Percentiles rank a stretch among this genome's conserved stretches.
These are phyloP conservation scores for Micromesistius poutassou DNA, from an alignment of 2,797 vertebrate genomes.

Conservation along the genomic window DNA sequence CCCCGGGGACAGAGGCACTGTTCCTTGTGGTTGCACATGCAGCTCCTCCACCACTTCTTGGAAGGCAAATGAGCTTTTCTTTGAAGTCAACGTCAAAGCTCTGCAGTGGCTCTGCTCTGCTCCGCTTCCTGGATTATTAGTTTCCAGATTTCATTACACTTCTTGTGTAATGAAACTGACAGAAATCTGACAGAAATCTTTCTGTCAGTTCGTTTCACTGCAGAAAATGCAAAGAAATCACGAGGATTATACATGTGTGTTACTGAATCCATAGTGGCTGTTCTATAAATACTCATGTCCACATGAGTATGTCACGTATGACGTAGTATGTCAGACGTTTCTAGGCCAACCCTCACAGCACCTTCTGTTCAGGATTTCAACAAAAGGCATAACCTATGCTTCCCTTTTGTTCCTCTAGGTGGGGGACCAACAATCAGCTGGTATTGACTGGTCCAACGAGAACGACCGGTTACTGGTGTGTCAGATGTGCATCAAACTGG, in stretches of 20 bases:
- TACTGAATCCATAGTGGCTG: background rate
- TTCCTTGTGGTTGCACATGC: conserved; percentile 17
- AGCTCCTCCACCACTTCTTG: conserved; percentile 31
- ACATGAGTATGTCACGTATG: background rate
- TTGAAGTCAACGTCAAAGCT: conserved; percentile 33
- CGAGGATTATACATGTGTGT: background rate
- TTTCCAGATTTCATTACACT: background rate
- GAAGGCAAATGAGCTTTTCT: conserved; percentile 42
- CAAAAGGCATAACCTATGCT: background rate
- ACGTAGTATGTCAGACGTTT: too few relatives aligned
- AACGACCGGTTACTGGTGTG: conserved; percentile 95
- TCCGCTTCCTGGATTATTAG: conserved; percentile 31
- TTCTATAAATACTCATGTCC: background rate
- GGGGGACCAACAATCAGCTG: conserved; percentile 85
- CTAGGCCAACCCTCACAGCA: background rate
- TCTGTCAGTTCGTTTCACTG: background rate
- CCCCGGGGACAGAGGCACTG: conserved; percentile 22
- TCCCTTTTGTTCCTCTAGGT: conserved; percentile 69
- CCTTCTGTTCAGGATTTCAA: background rate
- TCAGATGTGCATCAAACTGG: conserved; percentile 98
- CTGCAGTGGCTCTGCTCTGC: conserved; percentile 20
- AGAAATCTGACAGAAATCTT: too few relatives aligned
- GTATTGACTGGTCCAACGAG: conserved; percentile 99
- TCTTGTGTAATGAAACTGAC: too few relatives aligned
- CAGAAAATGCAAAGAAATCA: background rate